Evolutionary conservation across 2,113 vertebrate species (phyloP).

Genomic region (Vulpes lagopus): DNA sequence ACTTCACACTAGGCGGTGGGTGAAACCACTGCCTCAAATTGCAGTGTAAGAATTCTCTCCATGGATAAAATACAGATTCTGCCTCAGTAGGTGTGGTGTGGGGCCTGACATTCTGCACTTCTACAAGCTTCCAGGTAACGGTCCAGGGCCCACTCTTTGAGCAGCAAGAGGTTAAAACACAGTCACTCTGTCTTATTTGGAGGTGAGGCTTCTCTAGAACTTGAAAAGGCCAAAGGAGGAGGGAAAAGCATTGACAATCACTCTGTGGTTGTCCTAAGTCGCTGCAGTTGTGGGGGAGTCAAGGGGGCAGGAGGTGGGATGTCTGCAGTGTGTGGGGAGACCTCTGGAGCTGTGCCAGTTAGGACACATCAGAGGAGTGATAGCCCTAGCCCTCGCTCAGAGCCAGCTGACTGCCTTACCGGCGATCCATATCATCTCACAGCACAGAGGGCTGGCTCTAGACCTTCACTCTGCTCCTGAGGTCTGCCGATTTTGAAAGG

Average conservation of each 20-base stretch:
- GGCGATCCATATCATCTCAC: accelerated
- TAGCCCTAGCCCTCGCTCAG: background rate
- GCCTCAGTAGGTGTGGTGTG: background rate
- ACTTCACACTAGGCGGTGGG: accelerated
- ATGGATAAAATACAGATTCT: background rate
- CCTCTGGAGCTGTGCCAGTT: too few species aligned
- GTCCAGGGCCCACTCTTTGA: background rate
- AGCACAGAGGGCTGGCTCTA: background rate
- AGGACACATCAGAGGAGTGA: too few species aligned
- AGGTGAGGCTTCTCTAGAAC: background rate
- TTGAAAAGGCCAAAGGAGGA: background rate
- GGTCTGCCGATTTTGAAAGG: background rate
- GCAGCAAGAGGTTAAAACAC: background rate
- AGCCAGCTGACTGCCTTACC: background rate
- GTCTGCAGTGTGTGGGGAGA: too few species aligned
- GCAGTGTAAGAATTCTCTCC: background rate
- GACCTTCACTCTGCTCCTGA: background rate
- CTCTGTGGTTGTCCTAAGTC: background rate
- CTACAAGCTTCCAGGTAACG: background rate
- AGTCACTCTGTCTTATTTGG: background rate
- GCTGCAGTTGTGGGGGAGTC: background rate
- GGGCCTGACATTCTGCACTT: background rate
- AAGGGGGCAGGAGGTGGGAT: too few species aligned
- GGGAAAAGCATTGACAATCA: too few species aligned
- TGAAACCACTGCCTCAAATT: background rate